These are phyloP conservation scores for Anser cygnoides DNA, from an alignment of 2,113 vertebrate species.

Conservation along the genomic window DNA sequence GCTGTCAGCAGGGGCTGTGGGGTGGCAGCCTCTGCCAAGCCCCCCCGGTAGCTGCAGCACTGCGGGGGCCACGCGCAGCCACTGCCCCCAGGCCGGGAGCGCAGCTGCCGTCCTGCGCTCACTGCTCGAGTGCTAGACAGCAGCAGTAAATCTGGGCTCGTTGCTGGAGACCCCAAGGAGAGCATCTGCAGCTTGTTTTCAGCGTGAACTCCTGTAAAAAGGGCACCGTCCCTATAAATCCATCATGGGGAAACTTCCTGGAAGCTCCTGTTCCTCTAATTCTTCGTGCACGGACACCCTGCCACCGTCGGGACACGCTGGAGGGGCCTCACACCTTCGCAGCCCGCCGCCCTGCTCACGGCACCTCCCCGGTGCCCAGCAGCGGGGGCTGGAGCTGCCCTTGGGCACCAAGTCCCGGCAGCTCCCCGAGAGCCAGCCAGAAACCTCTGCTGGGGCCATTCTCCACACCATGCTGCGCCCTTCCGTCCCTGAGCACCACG, in stretches of 20 bases:
- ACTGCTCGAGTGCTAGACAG: neutral
- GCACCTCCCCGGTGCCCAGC: neutral
- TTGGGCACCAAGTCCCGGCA: neutral
- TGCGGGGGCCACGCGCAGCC: neutral
- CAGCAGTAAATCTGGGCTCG: conserved; percentile 26
- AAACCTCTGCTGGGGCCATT: neutral
- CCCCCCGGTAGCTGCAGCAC: neutral
- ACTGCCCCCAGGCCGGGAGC: neutral
- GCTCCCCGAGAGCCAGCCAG: neutral
- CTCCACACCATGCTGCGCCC: neutral
- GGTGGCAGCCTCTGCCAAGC: neutral
- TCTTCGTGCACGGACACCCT: neutral
- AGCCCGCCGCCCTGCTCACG: neutral
- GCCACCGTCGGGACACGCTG: neutral
- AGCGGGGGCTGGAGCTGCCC: fast-evolving
- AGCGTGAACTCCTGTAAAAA: conserved; percentile 66
- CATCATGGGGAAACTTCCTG: conserved; percentile 48
- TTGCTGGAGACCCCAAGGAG: conserved; percentile 42
- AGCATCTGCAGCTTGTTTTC: conserved; percentile 67
- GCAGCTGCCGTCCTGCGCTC: neutral
- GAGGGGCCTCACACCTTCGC: neutral
- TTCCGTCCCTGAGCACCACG: neutral
- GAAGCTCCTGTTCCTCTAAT: conserved; percentile 31
- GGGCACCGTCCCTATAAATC: conserved; percentile 66
- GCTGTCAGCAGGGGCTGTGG: neutral